Base-by-base conservation (phyloP, 2,888 invertebrate species). In the Phalera bucephala region DNA sequence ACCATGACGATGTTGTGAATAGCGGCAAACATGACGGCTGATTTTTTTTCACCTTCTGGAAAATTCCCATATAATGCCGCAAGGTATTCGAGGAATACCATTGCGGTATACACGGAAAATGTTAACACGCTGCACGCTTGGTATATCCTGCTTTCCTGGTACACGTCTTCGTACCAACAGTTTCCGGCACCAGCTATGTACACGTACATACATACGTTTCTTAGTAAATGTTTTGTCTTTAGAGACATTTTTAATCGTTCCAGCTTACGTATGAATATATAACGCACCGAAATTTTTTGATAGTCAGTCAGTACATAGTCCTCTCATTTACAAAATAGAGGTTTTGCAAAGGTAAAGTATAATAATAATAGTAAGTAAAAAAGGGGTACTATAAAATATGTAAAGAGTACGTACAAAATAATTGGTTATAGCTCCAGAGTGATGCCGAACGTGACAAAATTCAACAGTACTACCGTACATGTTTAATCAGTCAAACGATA, bases 1-100 rank as follows among this genome's bases (percentile, higher is more conserved):
- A 68, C 54, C 3, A 85, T 65, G 13, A 88, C 81, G 35, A 85
- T 85, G 42, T 80, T 76, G 52, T 87, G 86, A 45, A 85, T 80
- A 8, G 82, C 83, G 3, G 80, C 64, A 45, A 86, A 86, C 83
- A 85, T 88, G 31, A 79, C 68, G 8, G 83, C 77, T n/a, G 84
- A 85, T 37, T 82, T 81, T 59, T 81, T 82, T 56, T 86, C 86
- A 21, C 83, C 78, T 48, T 76, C 69, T 15, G 84, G 85, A 40
- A 85, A 86, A 31, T 63, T 60, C 2, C 82, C 84, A 43, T 76
- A 71, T 21, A 77, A 42, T n/a, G 81, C 83, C 0, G 86, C 85
- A 8, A 84, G 38, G 46, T 84, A 85, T 52, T 87, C 86, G 2
- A 86, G 73, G 26, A 81, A 69, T 58, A 81, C 74, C 86, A 85